Evolutionary conservation across 37 sponge, comb jelly and placozoan genomes (phyloP), one percentile per base, ranked within the genome.

Genomic region (Spongilla lacustris): DNA sequence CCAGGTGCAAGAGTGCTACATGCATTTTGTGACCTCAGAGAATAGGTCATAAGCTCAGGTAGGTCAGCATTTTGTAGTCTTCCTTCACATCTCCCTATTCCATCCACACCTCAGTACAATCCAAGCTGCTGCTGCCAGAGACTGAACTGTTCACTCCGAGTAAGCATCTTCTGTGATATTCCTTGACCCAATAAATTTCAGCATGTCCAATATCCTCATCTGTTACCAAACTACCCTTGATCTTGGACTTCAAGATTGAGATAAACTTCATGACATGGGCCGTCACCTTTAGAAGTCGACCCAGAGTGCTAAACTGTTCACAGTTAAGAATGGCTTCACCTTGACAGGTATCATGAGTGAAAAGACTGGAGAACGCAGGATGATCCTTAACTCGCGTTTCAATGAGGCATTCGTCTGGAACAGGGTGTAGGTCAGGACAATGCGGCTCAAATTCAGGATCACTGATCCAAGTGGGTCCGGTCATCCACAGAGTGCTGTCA

Each of bases 31-130:
- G 30, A 34, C 48, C 27, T 17, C 12, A 72, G 23, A 26, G 49
- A 68, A 67, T 84, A 50, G 35, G 21, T n/a, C n/a, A n/a, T n/a
- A n/a, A n/a, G n/a, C n/a, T n/a, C n/a, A n/a, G n/a, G 32, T 5
- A 84, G 33, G 23, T 41, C 32, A 24, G 84, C 50, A 73, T 84
- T 84, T 19, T 23, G 17, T 33, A 84, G 17, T 33, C 84, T 84
- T 32, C 76, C 84, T 22, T 68, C 35, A 28, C 84, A 84, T 33
- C 76, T 73, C 84, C 28, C 46, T 21, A 75, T 4, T 37, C 84
- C 84, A 38, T 35, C 27, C 11, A 71, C n/a, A n/a, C n/a, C n/a
- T n/a, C n/a, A n/a, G n/a, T n/a, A n/a, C n/a, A n/a, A n/a, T n/a
- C n/a, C n/a, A 19, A 84, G 28, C 26, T 84, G 84, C 29, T 14